A percentile compares a stretch with the other conserved stretches of the same genome.
These are phyloP conservation scores for Syritta pipiens DNA, from an alignment of 2,888 invertebrate species.

Conservation along the genomic window DNA sequence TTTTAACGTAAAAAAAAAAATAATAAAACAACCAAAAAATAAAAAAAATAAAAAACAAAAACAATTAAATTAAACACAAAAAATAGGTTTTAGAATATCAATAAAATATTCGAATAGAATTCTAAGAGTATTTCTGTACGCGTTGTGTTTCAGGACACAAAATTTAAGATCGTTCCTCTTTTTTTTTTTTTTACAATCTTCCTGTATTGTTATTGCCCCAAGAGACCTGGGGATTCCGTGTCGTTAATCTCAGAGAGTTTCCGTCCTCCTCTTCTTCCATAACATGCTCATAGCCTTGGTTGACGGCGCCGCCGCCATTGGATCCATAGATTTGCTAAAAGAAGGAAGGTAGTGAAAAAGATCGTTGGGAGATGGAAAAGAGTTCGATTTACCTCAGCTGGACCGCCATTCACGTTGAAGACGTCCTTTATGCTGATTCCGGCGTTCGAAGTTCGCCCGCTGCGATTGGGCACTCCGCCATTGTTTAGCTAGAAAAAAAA, in stretches of 20 bases:
- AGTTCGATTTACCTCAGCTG: slow-evolving; percentile 74
- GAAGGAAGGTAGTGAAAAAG: neutral
- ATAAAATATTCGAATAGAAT: slow-evolving; percentile 41
- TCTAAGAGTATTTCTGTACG: slow-evolving; percentile 20
- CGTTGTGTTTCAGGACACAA: slow-evolving; percentile 3
- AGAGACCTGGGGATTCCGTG: slow-evolving; percentile 83
- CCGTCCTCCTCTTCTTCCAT: slow-evolving; percentile 85
- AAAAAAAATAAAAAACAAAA: slow-evolving; percentile 21
- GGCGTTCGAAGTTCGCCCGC: slow-evolving; percentile 87
- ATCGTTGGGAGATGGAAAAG: neutral
- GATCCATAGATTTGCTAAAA: slow-evolving; percentile 75
- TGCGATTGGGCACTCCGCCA: slow-evolving; percentile 81
- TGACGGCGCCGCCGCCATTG: slow-evolving; percentile 86
- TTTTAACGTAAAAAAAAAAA: slow-evolving; percentile 50
- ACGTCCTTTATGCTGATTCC: slow-evolving; percentile 90
- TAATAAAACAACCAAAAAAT: slow-evolving; percentile 44
- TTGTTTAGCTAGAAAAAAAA: slow-evolving; percentile 85
- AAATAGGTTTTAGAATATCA: slow-evolving; percentile 37
- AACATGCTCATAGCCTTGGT: slow-evolving; percentile 87
- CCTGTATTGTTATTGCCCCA: slow-evolving; percentile 80
- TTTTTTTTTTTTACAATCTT: slow-evolving; percentile 73
- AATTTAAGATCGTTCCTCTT: neutral
- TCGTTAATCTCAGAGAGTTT: slow-evolving; percentile 87
- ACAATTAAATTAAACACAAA: slow-evolving; percentile 52
- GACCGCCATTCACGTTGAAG: slow-evolving; percentile 84